Conservation (phyloP, 2,888 invertebrate genomes). For the Koerneria pararmatus region DNA sequence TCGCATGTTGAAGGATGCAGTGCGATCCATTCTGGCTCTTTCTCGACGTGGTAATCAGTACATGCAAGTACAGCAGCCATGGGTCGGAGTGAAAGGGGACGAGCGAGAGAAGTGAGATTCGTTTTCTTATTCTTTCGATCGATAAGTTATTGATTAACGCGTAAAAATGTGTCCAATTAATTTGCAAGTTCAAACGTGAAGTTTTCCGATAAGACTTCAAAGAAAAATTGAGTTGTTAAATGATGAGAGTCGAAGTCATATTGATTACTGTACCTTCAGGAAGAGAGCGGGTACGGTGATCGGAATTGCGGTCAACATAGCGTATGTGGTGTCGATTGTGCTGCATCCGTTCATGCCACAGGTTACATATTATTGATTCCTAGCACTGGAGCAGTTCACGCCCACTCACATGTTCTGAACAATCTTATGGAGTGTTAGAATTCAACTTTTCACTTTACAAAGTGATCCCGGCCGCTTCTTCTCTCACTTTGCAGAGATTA, state of each 20-base stretch:
- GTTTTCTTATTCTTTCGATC: background rate
- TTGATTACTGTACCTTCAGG: conserved; percentile 50
- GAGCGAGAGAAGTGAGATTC: conserved; percentile 69
- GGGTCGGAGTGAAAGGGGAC: conserved; percentile 83
- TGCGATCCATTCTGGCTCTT: conserved; percentile 70
- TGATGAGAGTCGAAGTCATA: background rate
- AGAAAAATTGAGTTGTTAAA: too few relatives aligned
- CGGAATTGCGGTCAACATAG: conserved; percentile 77
- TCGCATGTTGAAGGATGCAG: background rate
- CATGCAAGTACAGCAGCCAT: conserved; percentile 89
- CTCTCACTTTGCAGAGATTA: too few relatives aligned
- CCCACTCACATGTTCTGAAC: background rate
- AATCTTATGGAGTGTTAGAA: background rate
- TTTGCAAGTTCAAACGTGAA: too few relatives aligned
- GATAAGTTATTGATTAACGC: too few relatives aligned
- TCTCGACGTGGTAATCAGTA: conserved; percentile 92
- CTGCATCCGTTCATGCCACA: conserved; percentile 87
- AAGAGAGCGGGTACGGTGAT: conserved; percentile 78
- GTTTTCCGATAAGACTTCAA: too few relatives aligned
- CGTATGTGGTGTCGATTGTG: conserved; percentile 75
- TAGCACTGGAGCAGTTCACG: background rate
- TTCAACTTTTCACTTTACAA: too few relatives aligned
- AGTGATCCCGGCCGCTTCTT: too few relatives aligned
- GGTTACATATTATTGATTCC: conserved; percentile 11
- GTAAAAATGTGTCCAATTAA: too few relatives aligned